phyloP scores from a whole-genome alignment of 1,140 invertebrate genomes.

The Heterodera schachtii region DNA sequence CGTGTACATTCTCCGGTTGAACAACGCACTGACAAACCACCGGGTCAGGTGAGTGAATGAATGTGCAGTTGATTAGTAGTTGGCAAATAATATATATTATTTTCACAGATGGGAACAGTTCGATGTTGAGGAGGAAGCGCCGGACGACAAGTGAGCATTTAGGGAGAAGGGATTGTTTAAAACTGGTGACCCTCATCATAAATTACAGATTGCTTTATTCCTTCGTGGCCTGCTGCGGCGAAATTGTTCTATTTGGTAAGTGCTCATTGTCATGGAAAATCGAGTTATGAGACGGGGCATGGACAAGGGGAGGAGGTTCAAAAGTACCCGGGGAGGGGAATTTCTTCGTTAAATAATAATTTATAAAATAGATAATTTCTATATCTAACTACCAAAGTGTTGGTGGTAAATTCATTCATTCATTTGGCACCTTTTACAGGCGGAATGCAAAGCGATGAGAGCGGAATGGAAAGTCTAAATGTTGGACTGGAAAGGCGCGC shows the following conservation, averaged over 20 bases:
- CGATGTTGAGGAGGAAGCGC: slow-evolving; percentile 66
- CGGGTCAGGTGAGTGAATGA: slow-evolving; percentile 12
- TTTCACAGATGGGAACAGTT: slow-evolving; percentile 75
- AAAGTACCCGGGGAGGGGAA: neutral
- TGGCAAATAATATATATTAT: neutral
- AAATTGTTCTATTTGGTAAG: slow-evolving; percentile 86
- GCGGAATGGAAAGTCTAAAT: slow-evolving; percentile 46
- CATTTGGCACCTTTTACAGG: neutral
- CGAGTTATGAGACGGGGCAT: too few relatives aligned
- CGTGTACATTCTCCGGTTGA: slow-evolving; percentile 37
- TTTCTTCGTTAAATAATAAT: neutral
- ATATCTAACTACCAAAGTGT: too few relatives aligned
- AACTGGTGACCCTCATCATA: neutral
- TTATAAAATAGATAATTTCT: too few relatives aligned
- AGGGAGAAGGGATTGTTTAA: neutral
- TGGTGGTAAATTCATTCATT: too few relatives aligned
- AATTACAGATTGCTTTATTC: slow-evolving; percentile 78
- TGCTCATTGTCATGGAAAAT: slow-evolving; percentile 73
- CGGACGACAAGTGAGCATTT: slow-evolving; percentile 73
- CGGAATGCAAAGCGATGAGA: slow-evolving; percentile 46
- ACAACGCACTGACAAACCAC: slow-evolving; percentile 26
- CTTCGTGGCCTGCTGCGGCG: slow-evolving; percentile 82
- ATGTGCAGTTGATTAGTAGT: neutral
- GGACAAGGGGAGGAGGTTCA: slow-evolving; percentile 68
- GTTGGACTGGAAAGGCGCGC: slow-evolving; percentile 43